Base-by-base conservation (phyloP, 2,113 vertebrate genomes). In the Sinocyclocheilus grahami region DNA sequence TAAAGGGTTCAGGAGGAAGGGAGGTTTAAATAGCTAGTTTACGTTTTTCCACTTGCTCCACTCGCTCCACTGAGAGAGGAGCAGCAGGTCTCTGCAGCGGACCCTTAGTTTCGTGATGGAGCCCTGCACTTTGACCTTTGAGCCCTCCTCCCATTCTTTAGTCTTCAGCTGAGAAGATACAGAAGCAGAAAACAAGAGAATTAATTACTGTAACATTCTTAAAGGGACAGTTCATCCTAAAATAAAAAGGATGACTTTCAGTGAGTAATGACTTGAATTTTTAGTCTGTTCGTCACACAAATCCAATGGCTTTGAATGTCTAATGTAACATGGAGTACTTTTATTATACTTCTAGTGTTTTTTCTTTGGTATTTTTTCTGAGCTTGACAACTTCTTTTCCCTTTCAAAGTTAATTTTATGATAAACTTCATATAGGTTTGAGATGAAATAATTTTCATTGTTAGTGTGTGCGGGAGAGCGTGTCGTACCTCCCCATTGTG, bases 41-140 rank as follows among this genome's bases (percentile, higher is more conserved):
- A 96, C 93, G 88, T 94, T 92, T 92, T 91, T 90, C 95, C 94
- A 96, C 3, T 60, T 11, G 63, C 89, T 94, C 95, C 95, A 96
- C 65, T 91, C 51, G 84, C 95, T 94, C 95, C 95, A 96, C 81
- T 80, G 2, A 1, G 94, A 95, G 76, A 39, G 79, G 60, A 93
- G 91, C 62, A 95, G 20, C 0, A 87, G 20, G 86, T 96, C 95
- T 86, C 94, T 93, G 92, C 91, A 94, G 27, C 92, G 95, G 12
- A 79, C 95, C 48, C 93, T 91, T 72, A 96, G 89, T 83, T 74
- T 88, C 58, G 86, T 92, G 88, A 93, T 89, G 7, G 11, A 71
- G 60, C 65, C 88, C 0, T 93, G 90, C 30, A 96, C 88, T 79
- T 72, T 3, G 37, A 51, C 0, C 12, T 86, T 89, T 7, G 9